Conservation (phyloP, 2,113 vertebrate species). For the Trematomus loennbergii region DNA sequence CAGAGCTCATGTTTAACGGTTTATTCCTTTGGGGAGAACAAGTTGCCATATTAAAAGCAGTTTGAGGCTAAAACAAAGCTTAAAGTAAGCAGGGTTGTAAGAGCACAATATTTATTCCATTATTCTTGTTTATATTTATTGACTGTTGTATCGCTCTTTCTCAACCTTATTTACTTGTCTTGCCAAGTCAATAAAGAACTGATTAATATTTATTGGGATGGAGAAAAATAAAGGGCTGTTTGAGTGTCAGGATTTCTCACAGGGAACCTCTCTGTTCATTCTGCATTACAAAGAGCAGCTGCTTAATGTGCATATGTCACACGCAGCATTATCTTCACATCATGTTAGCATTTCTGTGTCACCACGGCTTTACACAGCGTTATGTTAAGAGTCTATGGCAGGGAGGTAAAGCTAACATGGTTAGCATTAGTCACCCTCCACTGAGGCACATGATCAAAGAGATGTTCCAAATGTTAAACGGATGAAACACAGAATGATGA, state of each 20-base stretch:
- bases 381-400: not conserved
- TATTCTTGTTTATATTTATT: conserved; percentile 19
- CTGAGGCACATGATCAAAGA: conserved; percentile 32
- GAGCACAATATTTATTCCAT: conserved; percentile 27
- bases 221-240: not conserved
- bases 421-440: conserved; percentile 47
- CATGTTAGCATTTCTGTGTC: conserved; percentile 10
- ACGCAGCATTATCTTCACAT: not conserved
- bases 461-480: conserved; percentile 21
- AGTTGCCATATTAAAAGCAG: conserved; percentile 10
- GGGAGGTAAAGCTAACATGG: conserved; percentile 30
- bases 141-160: not conserved
- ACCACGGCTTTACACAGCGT: not conserved
- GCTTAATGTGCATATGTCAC: not conserved
- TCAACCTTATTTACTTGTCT: conserved; percentile 18
- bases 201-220: conserved; percentile 18
- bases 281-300: not conserved
- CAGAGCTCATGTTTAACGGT: conserved; percentile 19
- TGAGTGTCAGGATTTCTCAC: not conserved
- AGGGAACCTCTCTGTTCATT: not conserved
- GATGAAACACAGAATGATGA: conserved; percentile 23
- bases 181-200: conserved; percentile 5
- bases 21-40: conserved; percentile 11
- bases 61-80: not conserved
- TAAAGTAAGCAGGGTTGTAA: conserved; percentile 8